A percentile compares a stretch with the other conserved stretches of the same genome.
These are phyloP conservation scores for Apostichopus parvimensis DNA, from an alignment of 35 echinoderm and acorn worm species.

Conservation along the genomic window DNA sequence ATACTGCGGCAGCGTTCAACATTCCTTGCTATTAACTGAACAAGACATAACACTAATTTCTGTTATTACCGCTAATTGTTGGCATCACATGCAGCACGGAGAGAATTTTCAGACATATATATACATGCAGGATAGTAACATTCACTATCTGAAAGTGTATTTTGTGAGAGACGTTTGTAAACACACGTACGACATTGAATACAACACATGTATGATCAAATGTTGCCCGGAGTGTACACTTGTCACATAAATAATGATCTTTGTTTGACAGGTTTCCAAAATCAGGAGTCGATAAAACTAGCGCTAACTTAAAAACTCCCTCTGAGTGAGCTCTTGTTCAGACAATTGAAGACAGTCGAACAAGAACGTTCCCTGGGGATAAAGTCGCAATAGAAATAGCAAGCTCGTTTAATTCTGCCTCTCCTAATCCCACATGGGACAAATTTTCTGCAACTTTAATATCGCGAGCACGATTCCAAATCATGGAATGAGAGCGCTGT, in stretches of 20 bases:
- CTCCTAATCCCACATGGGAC: neutral
- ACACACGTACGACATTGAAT: neutral
- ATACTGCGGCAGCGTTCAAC: conserved; percentile 30
- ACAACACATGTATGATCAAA: neutral
- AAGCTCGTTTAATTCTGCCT: neutral
- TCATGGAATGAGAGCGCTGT: neutral
- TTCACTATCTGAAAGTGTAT: neutral
- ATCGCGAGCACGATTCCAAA: neutral
- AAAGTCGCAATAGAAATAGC: neutral
- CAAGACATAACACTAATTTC: conserved; percentile 22
- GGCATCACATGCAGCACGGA: neutral
- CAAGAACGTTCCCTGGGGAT: neutral
- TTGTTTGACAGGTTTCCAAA: neutral
- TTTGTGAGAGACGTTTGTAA: neutral
- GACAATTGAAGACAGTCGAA: neutral
- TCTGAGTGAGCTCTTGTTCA: neutral
- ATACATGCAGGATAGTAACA: neutral
- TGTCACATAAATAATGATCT: conserved; percentile 10
- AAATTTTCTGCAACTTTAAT: neutral
- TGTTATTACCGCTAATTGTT: conserved; percentile 4
- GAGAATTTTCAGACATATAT: neutral
- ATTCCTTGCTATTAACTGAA: conserved; percentile 28
- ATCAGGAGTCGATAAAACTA: too few species aligned
- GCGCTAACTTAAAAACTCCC: neutral
- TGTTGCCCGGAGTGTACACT: neutral